A percentile compares a stretch with the other conserved stretches of the same genome.
These are phyloP conservation scores for Drosophila repleta DNA, from an alignment of 1,140 invertebrate species.

Conservation along the genomic window DNA sequence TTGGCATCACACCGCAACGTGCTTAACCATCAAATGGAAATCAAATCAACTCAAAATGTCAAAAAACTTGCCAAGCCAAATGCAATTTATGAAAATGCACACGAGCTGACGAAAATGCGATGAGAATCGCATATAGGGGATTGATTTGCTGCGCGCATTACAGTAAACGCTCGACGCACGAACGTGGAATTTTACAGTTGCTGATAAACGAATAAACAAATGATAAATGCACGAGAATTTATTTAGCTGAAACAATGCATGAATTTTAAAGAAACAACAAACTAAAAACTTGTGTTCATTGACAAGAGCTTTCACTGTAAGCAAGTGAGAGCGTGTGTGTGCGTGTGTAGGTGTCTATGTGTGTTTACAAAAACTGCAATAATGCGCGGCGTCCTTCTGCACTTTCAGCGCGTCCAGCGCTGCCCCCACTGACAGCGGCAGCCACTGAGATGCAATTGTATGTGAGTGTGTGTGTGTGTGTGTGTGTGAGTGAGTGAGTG, in stretches of 20 bases:
- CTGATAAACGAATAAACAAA: too few species aligned
- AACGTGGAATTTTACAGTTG: background rate
- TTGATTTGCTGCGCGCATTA: background rate
- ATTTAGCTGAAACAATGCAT: too few species aligned
- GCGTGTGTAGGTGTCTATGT: conserved; percentile 20
- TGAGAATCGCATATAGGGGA: conserved; percentile 15
- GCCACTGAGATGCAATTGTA: background rate
- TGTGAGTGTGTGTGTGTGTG: background rate
- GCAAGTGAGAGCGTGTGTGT: background rate
- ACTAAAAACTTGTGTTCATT: conserved; percentile 1
- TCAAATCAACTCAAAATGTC: conserved; percentile 54
- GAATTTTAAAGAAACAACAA: background rate
- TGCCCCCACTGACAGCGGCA: conserved; percentile 3
- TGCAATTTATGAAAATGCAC: conserved; percentile 73
- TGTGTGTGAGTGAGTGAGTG: conserved; percentile 27
- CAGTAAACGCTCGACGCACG: conserved; percentile 15
- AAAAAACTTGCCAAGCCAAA: conserved; percentile 68
- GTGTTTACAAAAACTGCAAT: conserved; percentile 51
- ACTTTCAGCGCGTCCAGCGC: background rate
- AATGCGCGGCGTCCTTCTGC: conserved; percentile 35
- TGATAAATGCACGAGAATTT: too few species aligned
- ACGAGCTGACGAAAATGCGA: conserved; percentile 13
- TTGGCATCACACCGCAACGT: conserved; percentile 22
- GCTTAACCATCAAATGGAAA: conserved; percentile 40
- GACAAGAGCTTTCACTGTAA: conserved; percentile 27